Base-by-base conservation (phyloP, 2,113 vertebrate genomes). In the Paraplagusia blochii region DNA sequence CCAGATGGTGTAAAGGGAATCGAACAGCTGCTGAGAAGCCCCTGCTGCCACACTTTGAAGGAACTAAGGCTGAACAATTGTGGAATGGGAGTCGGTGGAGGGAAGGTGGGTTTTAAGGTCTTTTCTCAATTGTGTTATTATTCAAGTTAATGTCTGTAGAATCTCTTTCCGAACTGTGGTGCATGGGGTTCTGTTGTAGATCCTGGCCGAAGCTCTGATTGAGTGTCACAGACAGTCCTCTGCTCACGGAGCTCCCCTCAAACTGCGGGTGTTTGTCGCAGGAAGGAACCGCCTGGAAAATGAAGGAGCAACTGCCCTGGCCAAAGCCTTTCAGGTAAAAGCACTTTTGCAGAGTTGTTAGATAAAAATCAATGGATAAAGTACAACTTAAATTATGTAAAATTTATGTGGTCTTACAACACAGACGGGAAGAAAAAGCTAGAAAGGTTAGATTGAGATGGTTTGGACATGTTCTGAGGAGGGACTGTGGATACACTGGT, bases 221-320 rank as follows among this genome's bases (percentile, higher is more conserved):
- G 93, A 93, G 40, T 91, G 95, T 81, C 88, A 97, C 71, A 91
- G 83, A 51, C 89, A 91, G 45, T 96, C 97, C 9, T 90, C 82
- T n/a, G 85, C 81, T 1, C 75, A 85, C 1, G 92, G 94, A 51
- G 85, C 92, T 44, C 92, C 94, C 0, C 86, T 99, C 56, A 87
- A 80, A 65, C 88, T 99, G 49, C 94, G 91, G 74, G 79, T 97
- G 44, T 98, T 99, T 39, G 76, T 98, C 33, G 97, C 95, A 8
- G 97, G 97, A 69, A 92, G 97, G 69, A 99, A 99, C 72, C 94
- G 96, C 5, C 87, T 99, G 59, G 97, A 99, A 81, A 99, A 98
- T 1, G 95, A 98, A 17, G 97, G 96, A 47, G 94, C 97, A 55
- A 88, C 88, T 1, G 93, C 96, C 3, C 84, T 99, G 74, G 95